Evolutionary conservation across 2,888 invertebrate species (phyloP).

Genomic region (Opisthograptis luteolata): DNA sequence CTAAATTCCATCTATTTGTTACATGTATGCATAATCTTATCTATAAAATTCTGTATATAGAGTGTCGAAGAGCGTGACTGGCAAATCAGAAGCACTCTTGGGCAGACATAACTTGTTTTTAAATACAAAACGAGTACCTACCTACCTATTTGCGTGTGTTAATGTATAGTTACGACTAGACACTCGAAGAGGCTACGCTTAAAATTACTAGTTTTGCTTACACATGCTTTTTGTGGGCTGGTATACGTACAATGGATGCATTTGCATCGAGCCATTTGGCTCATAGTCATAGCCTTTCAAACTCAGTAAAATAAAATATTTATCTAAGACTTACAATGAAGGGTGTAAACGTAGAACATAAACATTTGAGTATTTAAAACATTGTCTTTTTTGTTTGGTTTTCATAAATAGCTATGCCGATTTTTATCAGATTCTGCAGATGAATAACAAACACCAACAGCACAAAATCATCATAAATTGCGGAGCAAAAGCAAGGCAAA

Average conservation of each 20-base stretch:
- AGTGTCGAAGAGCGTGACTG: conserved; percentile 24
- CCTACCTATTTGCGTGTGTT: conserved; percentile 23
- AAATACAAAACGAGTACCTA: conserved; percentile 22
- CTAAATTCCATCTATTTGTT: conserved; percentile 1
- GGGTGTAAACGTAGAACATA: too few relatives aligned
- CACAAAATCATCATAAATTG: too few relatives aligned
- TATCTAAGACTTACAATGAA: too few relatives aligned
- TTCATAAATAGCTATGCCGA: too few relatives aligned
- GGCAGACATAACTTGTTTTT: conserved; percentile 25
- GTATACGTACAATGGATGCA: neutral
- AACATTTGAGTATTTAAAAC: too few relatives aligned
- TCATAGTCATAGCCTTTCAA: too few relatives aligned
- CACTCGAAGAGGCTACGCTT: conserved; percentile 23
- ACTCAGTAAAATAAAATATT: too few relatives aligned
- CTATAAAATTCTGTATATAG: conserved; percentile 12
- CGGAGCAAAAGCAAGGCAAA: too few relatives aligned
- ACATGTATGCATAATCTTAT: neutral
- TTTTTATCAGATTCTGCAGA: too few relatives aligned
- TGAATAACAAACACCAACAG: too few relatives aligned
- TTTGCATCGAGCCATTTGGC: too few relatives aligned
- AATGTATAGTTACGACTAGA: conserved; percentile 28
- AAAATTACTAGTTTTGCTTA: conserved; percentile 25
- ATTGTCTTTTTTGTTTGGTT: too few relatives aligned
- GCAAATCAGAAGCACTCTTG: conserved; percentile 28
- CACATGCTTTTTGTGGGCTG: conserved; percentile 16